These are phyloP conservation scores for Tor tambroides DNA, from an alignment of 2,113 vertebrate species.

Conservation along the genomic window DNA sequence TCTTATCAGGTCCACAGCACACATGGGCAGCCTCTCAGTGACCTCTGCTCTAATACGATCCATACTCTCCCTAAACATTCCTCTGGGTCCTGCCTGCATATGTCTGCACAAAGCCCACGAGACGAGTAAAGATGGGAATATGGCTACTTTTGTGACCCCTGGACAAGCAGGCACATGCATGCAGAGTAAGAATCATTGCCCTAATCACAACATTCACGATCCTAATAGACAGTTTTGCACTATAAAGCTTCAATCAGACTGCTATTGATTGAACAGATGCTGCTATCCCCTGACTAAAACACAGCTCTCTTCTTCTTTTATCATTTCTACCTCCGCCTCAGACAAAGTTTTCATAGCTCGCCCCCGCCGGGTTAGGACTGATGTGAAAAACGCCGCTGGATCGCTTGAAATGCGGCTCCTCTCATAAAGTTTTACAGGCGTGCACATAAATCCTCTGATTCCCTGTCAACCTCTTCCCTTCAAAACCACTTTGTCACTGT, in stretches of 20 bases:
- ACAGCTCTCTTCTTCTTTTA: background rate
- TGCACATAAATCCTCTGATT: slow-evolving; percentile 63
- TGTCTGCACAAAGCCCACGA: slow-evolving; percentile 61
- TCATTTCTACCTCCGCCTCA: slow-evolving; percentile 7
- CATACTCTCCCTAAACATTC: slow-evolving; percentile 54
- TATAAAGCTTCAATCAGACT: background rate
- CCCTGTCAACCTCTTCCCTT: slow-evolving; percentile 32
- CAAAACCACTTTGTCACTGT: slow-evolving; percentile 13
- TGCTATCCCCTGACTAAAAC: slow-evolving; percentile 4
- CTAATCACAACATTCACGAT: background rate
- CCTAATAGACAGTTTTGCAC: background rate
- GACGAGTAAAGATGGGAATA: slow-evolving; percentile 48
- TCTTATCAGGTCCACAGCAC: slow-evolving; percentile 66
- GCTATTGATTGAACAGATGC: slow-evolving; percentile 30
- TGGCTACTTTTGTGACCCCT: slow-evolving; percentile 52
- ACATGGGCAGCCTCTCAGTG: slow-evolving; percentile 66
- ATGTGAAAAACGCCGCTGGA: slow-evolving; percentile 55
- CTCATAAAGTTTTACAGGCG: slow-evolving; percentile 66
- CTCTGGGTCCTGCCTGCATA: slow-evolving; percentile 48
- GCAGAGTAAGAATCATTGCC: background rate
- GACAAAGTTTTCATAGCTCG: slow-evolving; percentile 1
- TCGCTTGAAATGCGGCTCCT: slow-evolving; percentile 56
- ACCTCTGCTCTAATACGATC: slow-evolving; percentile 71
- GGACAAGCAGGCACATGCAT: background rate
- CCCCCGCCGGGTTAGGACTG: slow-evolving; percentile 7